Conservation (phyloP, 2,113 vertebrate genomes). For the Rhea pennata region DNA sequence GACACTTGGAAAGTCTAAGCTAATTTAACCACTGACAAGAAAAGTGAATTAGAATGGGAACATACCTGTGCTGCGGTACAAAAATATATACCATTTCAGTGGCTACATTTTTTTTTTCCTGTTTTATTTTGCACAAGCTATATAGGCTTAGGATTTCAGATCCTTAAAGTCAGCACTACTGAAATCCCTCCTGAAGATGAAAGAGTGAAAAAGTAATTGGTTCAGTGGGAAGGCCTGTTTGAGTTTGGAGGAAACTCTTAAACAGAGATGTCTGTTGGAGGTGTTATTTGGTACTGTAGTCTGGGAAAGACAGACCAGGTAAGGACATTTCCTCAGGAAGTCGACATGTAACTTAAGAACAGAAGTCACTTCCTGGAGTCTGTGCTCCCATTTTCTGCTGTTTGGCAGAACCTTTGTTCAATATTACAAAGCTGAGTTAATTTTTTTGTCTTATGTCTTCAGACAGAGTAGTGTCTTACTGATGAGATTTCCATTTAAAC, state of each 20-base stretch:
- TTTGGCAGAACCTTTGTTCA: neutral
- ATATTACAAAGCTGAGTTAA: neutral
- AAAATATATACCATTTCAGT: neutral
- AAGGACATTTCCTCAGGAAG: neutral
- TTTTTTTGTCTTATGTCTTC: neutral
- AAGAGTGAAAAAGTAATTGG: neutral
- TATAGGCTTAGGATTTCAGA: neutral
- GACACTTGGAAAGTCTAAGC: neutral
- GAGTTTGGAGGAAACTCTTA: neutral
- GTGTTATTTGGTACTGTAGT: neutral
- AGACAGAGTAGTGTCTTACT: neutral
- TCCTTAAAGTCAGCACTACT: neutral
- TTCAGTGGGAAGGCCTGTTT: neutral
- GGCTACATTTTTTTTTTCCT: neutral
- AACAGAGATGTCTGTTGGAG: neutral
- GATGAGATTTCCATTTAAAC: neutral
- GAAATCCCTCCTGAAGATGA: neutral
- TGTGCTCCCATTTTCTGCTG: neutral
- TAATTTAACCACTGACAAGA: neutral
- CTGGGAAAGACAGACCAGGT: neutral
- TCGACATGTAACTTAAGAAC: neutral
- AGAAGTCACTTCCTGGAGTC: neutral
- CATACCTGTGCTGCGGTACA: neutral
- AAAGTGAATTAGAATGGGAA: neutral
- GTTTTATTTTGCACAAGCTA: neutral